phyloP scores from a whole-genome alignment of 2,797 vertebrate species.

The Falco concolor region DNA sequence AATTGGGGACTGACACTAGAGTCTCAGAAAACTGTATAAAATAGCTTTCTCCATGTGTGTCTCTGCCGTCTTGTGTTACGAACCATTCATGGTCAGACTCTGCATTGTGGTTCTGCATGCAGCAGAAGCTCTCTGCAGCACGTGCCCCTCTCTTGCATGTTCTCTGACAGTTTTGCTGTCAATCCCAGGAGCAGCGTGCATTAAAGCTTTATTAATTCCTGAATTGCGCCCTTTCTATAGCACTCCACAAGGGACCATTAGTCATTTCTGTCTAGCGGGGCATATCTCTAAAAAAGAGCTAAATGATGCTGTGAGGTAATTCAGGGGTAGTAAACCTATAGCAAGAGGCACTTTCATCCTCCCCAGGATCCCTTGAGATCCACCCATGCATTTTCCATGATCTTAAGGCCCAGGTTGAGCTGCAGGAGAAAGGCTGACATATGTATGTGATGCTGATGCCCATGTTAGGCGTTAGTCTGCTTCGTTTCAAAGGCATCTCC shows the following conservation, averaged over 20 bases:
- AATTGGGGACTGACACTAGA: neutral
- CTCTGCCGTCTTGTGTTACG: neutral
- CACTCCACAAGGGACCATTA: neutral
- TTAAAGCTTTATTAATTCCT: neutral
- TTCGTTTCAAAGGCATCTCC: neutral
- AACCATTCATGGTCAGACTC: neutral
- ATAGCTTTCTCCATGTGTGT: neutral
- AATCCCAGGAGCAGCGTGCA: neutral
- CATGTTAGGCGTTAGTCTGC: neutral
- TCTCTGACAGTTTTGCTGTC: neutral
- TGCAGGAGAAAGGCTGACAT: neutral
- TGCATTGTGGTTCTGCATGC: neutral
- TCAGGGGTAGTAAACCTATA: neutral
- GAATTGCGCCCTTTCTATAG: neutral
- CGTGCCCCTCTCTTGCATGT: neutral
- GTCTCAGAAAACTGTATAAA: neutral
- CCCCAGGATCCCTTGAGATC: neutral
- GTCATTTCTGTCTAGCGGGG: neutral
- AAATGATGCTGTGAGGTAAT: neutral
- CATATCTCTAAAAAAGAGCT: neutral
- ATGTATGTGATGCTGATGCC: neutral
- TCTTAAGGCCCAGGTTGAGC: neutral
- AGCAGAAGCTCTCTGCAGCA: neutral
- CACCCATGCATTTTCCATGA: neutral
- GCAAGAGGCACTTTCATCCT: neutral